Conservation (phyloP, 2,888 invertebrate species). For the Drosophila cognata region DNA sequence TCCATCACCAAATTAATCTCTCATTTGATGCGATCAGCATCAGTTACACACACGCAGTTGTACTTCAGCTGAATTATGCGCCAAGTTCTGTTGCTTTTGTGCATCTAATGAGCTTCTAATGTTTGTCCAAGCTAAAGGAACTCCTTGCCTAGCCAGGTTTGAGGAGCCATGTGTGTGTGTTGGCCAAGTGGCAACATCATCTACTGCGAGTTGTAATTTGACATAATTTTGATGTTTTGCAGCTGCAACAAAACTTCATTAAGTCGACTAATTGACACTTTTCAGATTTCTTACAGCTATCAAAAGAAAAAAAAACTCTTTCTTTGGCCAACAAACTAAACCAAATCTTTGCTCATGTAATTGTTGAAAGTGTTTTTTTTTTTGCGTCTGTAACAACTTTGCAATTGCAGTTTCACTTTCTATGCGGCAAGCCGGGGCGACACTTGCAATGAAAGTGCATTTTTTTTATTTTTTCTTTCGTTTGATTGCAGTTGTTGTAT, state of each 20-base stretch:
- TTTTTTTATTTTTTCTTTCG: conserved; percentile 29
- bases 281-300: conserved; percentile 11
- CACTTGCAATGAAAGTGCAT: conserved; percentile 77
- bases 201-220: conserved; percentile 21
- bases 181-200: conserved; percentile 11
- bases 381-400: conserved; percentile 61
- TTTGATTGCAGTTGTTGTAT: conserved; percentile 4
- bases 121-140: conserved; percentile 33
- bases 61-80: conserved; percentile 52
- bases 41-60: conserved; percentile 3
- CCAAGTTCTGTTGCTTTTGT: conserved; percentile 47
- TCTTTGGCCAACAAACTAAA: conserved; percentile 62
- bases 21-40: conserved; percentile 59
- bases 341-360: conserved; percentile 67
- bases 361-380: conserved; percentile 35
- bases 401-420: conserved; percentile 74
- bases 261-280: conserved; percentile 57
- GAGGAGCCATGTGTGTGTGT: conserved; percentile 5
- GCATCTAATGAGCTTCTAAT: conserved; percentile 62
- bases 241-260: conserved; percentile 21
- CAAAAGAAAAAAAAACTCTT: conserved; percentile 46
- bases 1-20: conserved; percentile 1
- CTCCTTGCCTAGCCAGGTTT: conserved; percentile 5
- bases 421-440: conserved; percentile 59
- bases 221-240: conserved; percentile 36